Conservation (phyloP, 2,888 invertebrate species). For the Antheraea yamamai region DNA sequence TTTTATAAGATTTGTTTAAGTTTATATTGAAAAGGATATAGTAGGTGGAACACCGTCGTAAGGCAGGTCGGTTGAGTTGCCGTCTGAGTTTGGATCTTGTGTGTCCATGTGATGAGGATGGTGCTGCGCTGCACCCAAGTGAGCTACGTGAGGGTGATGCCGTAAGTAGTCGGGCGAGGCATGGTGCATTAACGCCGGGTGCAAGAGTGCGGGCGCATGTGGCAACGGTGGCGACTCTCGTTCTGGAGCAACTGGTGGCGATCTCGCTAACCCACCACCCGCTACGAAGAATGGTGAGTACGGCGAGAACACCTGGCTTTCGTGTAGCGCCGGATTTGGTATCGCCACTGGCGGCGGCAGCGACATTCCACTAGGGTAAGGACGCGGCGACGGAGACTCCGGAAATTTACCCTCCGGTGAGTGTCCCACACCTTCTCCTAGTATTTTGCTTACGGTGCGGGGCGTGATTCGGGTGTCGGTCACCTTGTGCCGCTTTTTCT, state of each 20-base stretch:
- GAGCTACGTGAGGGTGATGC: slow-evolving; percentile 87
- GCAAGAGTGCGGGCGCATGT: slow-evolving; percentile 92
- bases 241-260: slow-evolving; percentile 85
- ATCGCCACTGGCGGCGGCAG: slow-evolving; percentile 98
- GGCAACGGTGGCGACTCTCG: slow-evolving; percentile 93
- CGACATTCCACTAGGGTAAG: slow-evolving; percentile 92
- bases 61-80: slow-evolving; percentile 94
- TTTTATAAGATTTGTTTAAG: slow-evolving; percentile 27
- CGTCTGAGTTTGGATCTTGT: slow-evolving; percentile 93
- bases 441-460: slow-evolving; percentile 92
- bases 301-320: slow-evolving; percentile 95
- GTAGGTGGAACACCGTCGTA: slow-evolving; percentile 76
- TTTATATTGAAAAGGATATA: slow-evolving; percentile 31
- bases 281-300: slow-evolving; percentile 94
- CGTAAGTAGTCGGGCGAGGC: slow-evolving; percentile 90
- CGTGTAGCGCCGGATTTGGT: slow-evolving; percentile 97
- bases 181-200: slow-evolving; percentile 92
- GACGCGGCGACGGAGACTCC: slow-evolving; percentile 88
- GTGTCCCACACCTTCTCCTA: slow-evolving; percentile 90
- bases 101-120: slow-evolving; percentile 91
- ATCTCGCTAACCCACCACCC: slow-evolving; percentile 75
- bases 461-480: slow-evolving; percentile 97
- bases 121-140: slow-evolving; percentile 87
- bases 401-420: slow-evolving; percentile 83
- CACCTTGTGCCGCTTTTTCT: slow-evolving; percentile 98